phyloP scores from a whole-genome alignment of 1,140 invertebrate species.

The Laodelphax striatellus region DNA sequence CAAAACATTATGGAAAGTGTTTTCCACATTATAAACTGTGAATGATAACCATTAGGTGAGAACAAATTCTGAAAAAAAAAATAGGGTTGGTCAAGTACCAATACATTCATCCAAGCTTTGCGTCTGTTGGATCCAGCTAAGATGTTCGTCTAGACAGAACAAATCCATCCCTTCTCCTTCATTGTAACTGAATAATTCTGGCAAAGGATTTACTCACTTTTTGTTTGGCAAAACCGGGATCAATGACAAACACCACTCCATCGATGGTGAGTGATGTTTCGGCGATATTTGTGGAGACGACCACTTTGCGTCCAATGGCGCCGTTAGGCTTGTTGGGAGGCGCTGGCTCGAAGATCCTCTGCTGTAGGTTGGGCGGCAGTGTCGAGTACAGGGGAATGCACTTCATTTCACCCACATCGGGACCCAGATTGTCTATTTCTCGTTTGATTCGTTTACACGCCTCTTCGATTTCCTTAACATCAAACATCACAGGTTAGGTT shows the following conservation, averaged over 20 bases:
- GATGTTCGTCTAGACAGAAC: too few relatives aligned
- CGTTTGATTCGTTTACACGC: slow-evolving; percentile 96
- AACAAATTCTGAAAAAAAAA: not conserved
- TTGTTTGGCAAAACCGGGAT: slow-evolving; percentile 99
- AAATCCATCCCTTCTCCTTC: too few relatives aligned
- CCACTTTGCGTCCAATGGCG: slow-evolving; percentile 88
- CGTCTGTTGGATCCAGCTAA: too few relatives aligned
- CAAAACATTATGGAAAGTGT: too few relatives aligned
- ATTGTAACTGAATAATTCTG: too few relatives aligned
- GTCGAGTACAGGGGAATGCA: slow-evolving; percentile 99
- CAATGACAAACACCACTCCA: slow-evolving; percentile 99
- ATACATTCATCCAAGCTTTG: too few relatives aligned
- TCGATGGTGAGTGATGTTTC: slow-evolving; percentile 99
- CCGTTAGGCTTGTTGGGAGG: slow-evolving; percentile 88
- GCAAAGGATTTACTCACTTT: too few relatives aligned
- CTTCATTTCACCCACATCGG: slow-evolving; percentile 93
- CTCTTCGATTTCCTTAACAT: slow-evolving; percentile 88
- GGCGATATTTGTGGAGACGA: slow-evolving; percentile 98
- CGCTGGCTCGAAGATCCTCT: slow-evolving; percentile 93
- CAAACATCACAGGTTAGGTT: too few relatives aligned
- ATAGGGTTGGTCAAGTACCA: not conserved
- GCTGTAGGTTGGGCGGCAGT: slow-evolving; percentile 92
- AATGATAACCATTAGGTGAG: not conserved
- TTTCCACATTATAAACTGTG: too few relatives aligned
- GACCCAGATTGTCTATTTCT: slow-evolving; percentile 92